These are phyloP conservation scores for Balaeniceps rex DNA, from an alignment of 2,113 vertebrate species.

Conservation along the genomic window DNA sequence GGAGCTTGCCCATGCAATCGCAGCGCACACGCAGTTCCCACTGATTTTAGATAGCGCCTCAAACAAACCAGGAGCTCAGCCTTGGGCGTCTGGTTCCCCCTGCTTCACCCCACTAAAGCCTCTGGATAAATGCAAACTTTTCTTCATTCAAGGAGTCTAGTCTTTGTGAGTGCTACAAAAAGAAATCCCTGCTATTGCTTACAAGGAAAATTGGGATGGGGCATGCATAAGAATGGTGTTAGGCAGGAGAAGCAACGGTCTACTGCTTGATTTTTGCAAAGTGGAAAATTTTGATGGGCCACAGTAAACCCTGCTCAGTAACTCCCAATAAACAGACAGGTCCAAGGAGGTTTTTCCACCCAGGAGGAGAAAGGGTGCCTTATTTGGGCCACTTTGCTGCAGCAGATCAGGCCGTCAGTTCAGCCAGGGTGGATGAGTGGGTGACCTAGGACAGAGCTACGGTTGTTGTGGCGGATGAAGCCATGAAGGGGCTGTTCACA, in stretches of 20 bases:
- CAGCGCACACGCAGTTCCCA: rapidly evolving
- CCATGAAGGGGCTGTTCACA: background rate
- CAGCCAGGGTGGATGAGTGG: background rate
- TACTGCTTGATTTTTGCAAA: background rate
- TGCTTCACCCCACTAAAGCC: background rate
- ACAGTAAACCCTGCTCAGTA: background rate
- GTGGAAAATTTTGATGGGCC: background rate
- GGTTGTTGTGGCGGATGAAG: background rate
- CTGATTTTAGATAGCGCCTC: background rate
- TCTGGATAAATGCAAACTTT: background rate
- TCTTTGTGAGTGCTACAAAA: background rate
- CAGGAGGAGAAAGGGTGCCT: background rate
- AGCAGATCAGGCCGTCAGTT: background rate
- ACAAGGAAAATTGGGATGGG: background rate
- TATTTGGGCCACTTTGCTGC: background rate
- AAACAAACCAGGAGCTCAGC: background rate
- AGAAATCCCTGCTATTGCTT: background rate
- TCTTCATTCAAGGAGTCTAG: background rate
- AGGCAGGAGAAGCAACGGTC: background rate
- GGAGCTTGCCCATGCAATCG: background rate
- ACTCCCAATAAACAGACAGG: background rate
- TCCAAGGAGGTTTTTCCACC: background rate
- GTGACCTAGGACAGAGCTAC: background rate
- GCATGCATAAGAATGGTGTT: background rate
- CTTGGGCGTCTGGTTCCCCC: background rate